Percentiles rank a stretch among this genome's conserved stretches.
Evolutionary conservation across 35 echinoderm and acorn worm genomes (phyloP).

Genomic region (Heliocidaris tuberculata): DNA sequence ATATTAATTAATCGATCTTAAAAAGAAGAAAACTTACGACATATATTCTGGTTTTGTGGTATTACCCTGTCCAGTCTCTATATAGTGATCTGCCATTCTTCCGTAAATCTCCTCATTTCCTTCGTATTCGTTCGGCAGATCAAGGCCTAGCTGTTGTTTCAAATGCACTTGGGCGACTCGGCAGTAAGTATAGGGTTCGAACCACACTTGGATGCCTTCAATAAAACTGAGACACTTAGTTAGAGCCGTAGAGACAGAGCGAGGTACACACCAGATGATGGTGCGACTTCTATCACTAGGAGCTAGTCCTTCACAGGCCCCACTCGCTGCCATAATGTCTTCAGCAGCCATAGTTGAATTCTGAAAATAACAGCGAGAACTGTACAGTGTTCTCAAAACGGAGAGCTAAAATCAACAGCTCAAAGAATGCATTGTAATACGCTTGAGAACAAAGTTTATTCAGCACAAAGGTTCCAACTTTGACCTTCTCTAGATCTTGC

Average conservation of each 20-base stretch:
- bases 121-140: slow-evolving; percentile 20
- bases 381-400: too few relatives aligned
- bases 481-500: too few relatives aligned
- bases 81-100: neutral
- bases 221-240: neutral
- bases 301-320: neutral
- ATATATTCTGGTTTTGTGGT: too few relatives aligned
- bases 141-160: neutral
- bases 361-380: too few relatives aligned
- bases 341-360: neutral
- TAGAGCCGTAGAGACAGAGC: neutral
- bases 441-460: neutral
- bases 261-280: slow-evolving; percentile 26
- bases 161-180: neutral
- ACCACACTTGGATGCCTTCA: slow-evolving; percentile 1
- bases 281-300: neutral
- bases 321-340: too few relatives aligned
- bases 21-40: too few relatives aligned
- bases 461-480: too few relatives aligned
- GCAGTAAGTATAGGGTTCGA: slow-evolving; percentile 14
- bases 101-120: neutral
- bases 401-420: too few relatives aligned
- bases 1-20: too few relatives aligned
- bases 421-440: too few relatives aligned
- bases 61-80: too few relatives aligned